These are phyloP conservation scores for Muraenolepis orangiensis DNA, from an alignment of 2,797 vertebrate genomes.

Conservation along the genomic window DNA sequence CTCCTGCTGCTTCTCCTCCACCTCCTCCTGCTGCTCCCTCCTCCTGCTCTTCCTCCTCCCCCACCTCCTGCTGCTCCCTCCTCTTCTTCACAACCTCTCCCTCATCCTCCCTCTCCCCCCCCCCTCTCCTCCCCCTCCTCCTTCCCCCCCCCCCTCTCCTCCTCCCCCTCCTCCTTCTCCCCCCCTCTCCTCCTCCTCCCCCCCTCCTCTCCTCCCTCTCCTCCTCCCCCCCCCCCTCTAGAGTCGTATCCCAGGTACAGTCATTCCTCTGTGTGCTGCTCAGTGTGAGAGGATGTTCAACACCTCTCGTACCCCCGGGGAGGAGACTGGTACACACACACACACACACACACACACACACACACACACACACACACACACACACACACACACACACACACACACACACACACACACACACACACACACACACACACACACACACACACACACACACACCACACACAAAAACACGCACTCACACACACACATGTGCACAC, in stretches of 20 bases:
- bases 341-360: constrained; percentile 19
- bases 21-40: background rate
- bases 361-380: constrained; percentile 52
- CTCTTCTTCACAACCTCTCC: background rate
- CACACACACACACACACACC: constrained; percentile 49
- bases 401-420: constrained; percentile 14
- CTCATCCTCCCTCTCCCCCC: constrained; percentile 15
- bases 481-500: constrained; percentile 13
- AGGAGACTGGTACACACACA: constrained; percentile 76
- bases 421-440: constrained; percentile 29
- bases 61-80: background rate
- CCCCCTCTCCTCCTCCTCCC: constrained; percentile 41
- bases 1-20: background rate
- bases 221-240: constrained; percentile 57
- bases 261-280: constrained; percentile 84
- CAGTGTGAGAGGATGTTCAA: constrained; percentile 89
- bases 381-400: constrained; percentile 22
- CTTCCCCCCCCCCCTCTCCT: constrained; percentile 15
- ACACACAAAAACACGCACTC: constrained; percentile 8
- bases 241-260: constrained; percentile 76
- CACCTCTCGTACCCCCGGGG: constrained; percentile 82
- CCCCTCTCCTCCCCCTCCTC: constrained; percentile 17
- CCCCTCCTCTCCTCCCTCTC: constrained; percentile 40
- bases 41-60: background rate
- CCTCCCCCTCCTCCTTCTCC: constrained; percentile 19